These are phyloP conservation scores for Acrocephalus arundinaceus DNA, from an alignment of 2,113 vertebrate species.

Conservation along the genomic window DNA sequence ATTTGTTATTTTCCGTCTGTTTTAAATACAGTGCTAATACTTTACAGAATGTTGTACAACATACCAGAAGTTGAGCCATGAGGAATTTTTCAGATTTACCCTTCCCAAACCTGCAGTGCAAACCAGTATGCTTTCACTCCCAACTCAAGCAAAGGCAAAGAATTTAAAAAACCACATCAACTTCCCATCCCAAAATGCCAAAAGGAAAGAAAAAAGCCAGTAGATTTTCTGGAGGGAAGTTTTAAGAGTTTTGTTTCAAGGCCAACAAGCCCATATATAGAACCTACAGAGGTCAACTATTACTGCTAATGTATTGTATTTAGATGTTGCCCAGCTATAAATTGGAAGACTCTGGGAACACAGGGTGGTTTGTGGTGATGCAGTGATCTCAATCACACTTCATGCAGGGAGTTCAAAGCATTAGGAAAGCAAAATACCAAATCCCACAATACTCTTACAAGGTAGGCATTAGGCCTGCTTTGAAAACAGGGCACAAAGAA, in stretches of 20 bases:
- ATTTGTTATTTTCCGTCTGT: not conserved
- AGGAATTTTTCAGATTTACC: not conserved
- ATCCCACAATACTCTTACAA: not conserved
- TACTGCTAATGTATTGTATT: not conserved
- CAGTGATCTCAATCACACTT: slow-evolving; percentile 1
- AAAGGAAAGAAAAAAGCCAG: not conserved
- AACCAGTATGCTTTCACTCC: not conserved
- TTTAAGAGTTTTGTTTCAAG: not conserved
- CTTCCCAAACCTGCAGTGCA: not conserved
- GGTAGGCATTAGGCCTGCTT: not conserved
- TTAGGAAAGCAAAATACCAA: not conserved
- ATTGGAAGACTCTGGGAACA: not conserved
- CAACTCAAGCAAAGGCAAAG: not conserved
- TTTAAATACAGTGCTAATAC: slow-evolving; percentile 16
- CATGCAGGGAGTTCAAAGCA: slow-evolving; percentile 1
- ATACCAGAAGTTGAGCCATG: not conserved
- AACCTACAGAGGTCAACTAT: not conserved
- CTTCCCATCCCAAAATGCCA: accelerated
- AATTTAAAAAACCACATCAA: not conserved
- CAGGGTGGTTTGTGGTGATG: not conserved
- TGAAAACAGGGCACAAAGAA: slow-evolving; percentile 6
- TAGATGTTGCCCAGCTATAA: not conserved
- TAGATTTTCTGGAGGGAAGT: not conserved
- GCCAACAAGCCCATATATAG: not conserved
- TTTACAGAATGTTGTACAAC: not conserved